Evolutionary conservation across 1,140 invertebrate species (phyloP).

Genomic region (Ips typographus): DNA sequence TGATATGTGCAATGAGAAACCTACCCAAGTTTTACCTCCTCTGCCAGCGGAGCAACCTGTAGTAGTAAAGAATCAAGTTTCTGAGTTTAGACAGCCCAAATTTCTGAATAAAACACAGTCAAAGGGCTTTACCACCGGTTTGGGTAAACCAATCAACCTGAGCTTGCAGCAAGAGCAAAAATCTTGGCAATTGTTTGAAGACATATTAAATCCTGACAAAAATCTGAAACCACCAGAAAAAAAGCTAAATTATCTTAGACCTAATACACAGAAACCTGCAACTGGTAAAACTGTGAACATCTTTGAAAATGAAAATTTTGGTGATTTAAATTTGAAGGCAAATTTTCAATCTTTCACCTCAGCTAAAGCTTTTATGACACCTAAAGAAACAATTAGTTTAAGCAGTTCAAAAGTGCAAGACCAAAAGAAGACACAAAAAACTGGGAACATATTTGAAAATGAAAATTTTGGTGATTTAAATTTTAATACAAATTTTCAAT

Average conservation of each 20-base stretch:
- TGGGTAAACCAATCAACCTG: constrained; percentile 49
- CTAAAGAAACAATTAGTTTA: not conserved
- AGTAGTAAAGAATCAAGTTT: not conserved
- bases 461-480: constrained; percentile 27
- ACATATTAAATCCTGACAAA: constrained; percentile 26
- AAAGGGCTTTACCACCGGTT: constrained; percentile 36
- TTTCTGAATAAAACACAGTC: not conserved
- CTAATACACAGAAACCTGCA: too few species aligned
- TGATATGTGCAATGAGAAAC: too few species aligned
- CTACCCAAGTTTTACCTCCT: constrained; percentile 3
- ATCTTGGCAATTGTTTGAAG: constrained; percentile 41
- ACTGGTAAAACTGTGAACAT: not conserved
- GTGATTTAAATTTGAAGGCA: constrained; percentile 8
- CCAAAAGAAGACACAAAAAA: constrained; percentile 3
- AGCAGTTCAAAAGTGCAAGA: not conserved
- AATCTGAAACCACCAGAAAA: constrained; percentile 14
- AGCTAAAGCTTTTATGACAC: not conserved
- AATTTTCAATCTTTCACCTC: not conserved
- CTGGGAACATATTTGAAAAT: constrained; percentile 16
- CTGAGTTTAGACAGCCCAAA: not conserved
- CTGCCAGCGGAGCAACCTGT: constrained; percentile 6
- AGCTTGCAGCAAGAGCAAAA: constrained; percentile 48
- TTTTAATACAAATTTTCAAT: constrained; percentile 6
- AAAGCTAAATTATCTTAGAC: constrained; percentile 29
- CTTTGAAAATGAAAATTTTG: constrained; percentile 29